phyloP scores from a whole-genome alignment of 2,797 vertebrate species.

The Dryobates pubescens region DNA sequence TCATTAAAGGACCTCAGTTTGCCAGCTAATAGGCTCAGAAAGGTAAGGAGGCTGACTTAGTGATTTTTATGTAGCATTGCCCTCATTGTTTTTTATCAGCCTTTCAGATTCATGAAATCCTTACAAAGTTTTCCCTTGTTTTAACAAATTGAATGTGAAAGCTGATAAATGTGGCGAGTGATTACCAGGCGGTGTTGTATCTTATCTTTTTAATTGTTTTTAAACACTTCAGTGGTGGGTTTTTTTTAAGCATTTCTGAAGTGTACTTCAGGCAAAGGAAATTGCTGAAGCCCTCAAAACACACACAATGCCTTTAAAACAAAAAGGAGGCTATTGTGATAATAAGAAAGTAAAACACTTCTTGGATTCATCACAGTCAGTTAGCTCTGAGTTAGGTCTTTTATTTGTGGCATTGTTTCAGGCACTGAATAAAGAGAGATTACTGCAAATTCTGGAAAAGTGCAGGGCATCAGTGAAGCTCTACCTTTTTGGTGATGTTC shows the following conservation, averaged over 20 bases:
- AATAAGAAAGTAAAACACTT: not conserved
- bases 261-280: not conserved
- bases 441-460: not conserved
- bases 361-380: not conserved
- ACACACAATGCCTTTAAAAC: not conserved
- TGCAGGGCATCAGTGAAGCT: not conserved
- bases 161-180: not conserved
- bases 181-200: not conserved
- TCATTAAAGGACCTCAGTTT: conserved; percentile 42
- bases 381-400: not conserved
- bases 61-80: not conserved
- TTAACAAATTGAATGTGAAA: not conserved
- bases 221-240: not conserved
- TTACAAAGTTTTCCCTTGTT: not conserved
- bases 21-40: not conserved
- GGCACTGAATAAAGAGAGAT: not conserved
- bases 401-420: not conserved
- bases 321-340: not conserved
- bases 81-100: not conserved
- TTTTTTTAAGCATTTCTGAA: not conserved
- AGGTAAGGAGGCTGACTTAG: conserved; percentile 22
- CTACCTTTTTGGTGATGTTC: not conserved
- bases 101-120: not conserved
- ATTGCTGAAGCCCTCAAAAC: not conserved
- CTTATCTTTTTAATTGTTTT: not conserved